phyloP scores from a whole-genome alignment of 2,888 invertebrate species.

The Acrocyrtus sp. region DNA sequence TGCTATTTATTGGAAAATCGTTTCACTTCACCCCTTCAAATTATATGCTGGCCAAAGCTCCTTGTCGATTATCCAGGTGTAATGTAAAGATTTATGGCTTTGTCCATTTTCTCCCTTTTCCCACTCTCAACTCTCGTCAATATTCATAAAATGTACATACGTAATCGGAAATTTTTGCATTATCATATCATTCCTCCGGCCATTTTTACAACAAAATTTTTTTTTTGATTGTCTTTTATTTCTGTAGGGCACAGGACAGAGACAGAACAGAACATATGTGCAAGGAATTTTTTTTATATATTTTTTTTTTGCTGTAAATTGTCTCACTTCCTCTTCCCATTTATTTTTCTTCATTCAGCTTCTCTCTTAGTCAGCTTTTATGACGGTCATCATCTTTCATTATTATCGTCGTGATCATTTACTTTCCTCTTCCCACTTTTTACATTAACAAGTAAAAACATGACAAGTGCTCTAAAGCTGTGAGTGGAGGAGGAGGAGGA shows the following conservation, averaged over 20 bases:
- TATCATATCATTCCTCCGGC: neutral
- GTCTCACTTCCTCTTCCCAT: neutral
- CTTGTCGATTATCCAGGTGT: neutral
- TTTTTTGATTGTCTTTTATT: neutral
- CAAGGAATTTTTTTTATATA: neutral
- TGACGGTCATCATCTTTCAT: constrained; percentile 48
- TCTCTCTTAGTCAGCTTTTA: constrained; percentile 19
- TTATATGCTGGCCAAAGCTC: neutral
- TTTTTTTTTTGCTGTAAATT: neutral
- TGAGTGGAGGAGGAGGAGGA: neutral
- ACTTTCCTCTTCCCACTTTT: constrained; percentile 1
- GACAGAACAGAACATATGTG: too few species aligned
- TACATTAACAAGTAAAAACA: constrained; percentile 5
- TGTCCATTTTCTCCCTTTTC: neutral
- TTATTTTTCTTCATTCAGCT: neutral
- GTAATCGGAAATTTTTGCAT: neutral
- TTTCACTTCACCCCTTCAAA: neutral
- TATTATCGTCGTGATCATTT: constrained; percentile 31
- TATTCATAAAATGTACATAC: neutral
- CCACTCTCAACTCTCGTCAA: neutral
- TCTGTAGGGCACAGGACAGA: too few species aligned
- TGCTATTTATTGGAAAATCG: too few species aligned
- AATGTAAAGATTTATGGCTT: neutral
- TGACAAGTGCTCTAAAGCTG: constrained; percentile 19
- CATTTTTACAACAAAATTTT: neutral